Percentiles rank a stretch among this genome's conserved stretches.
phyloP scores from a whole-genome alignment of 1,140 invertebrate genomes.

The Drosophila watanabei region DNA sequence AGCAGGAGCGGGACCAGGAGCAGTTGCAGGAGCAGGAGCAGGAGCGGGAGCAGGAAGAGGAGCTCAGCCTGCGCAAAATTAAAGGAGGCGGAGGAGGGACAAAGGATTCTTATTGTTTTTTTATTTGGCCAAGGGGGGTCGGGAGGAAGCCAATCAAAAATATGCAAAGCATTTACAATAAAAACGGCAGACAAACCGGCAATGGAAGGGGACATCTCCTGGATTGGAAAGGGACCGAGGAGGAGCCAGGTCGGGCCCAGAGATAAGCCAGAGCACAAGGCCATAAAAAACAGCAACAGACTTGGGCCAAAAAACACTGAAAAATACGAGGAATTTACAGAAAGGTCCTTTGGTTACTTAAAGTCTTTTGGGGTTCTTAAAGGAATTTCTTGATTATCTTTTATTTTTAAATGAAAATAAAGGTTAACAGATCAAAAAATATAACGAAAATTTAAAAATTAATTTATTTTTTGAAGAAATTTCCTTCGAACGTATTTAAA shows the following conservation, averaged over 20 bases:
- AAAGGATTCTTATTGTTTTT: slow-evolving; percentile 57
- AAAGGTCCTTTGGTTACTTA: background rate
- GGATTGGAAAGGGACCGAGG: background rate
- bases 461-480: too few relatives aligned
- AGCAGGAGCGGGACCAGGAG: background rate
- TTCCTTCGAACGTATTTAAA: too few relatives aligned
- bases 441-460: too few relatives aligned
- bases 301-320: background rate
- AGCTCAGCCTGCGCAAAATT: slow-evolving; percentile 15
- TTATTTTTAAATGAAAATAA: too few relatives aligned
- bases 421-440: too few relatives aligned
- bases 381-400: background rate
- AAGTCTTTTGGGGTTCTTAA: background rate
- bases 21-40: too few relatives aligned
- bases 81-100: slow-evolving; percentile 11
- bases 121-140: slow-evolving; percentile 39
- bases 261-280: slow-evolving; percentile 47
- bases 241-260: slow-evolving; percentile 12
- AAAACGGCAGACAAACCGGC: slow-evolving; percentile 40
- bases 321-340: background rate
- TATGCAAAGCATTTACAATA: slow-evolving; percentile 80
- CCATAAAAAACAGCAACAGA: slow-evolving; percentile 53
- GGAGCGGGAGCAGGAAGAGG: background rate
- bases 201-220: background rate
- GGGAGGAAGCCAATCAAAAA: slow-evolving; percentile 61